These are phyloP conservation scores for Dione vanillae DNA, from an alignment of 2,888 invertebrate species.

Conservation along the genomic window DNA sequence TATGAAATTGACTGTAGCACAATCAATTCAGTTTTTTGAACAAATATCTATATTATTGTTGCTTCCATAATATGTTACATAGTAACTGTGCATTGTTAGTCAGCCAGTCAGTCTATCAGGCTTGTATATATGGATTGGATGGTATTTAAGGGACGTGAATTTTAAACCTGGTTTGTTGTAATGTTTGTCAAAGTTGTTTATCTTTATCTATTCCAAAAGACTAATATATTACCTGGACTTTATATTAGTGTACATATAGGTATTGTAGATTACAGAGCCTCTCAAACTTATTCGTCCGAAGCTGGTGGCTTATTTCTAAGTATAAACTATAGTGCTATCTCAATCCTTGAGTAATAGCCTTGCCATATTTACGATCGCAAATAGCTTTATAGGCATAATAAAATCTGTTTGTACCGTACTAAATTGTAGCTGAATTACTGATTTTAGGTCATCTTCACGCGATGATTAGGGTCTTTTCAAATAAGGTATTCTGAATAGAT, in stretches of 20 bases:
- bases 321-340: slow-evolving; percentile 21
- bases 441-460: slow-evolving; percentile 11
- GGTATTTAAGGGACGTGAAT: too few species aligned
- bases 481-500: neutral
- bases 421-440: slow-evolving; percentile 23
- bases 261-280: slow-evolving; percentile 15
- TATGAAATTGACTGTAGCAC: too few species aligned
- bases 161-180: too few species aligned
- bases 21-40: too few species aligned
- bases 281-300: slow-evolving; percentile 14
- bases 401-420: slow-evolving; percentile 29
- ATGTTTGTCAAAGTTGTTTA: too few species aligned
- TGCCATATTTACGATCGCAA: slow-evolving; percentile 14
- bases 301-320: slow-evolving; percentile 17
- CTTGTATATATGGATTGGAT: too few species aligned
- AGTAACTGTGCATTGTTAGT: too few species aligned
- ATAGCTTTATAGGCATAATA: slow-evolving; percentile 29
- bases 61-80: too few species aligned
- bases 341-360: too few species aligned
- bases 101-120: too few species aligned
- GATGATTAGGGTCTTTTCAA: neutral
- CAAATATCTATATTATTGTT: too few species aligned
- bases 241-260: slow-evolving; percentile 3
- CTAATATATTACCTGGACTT: neutral
- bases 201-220: neutral